These are phyloP conservation scores for Rana temporaria DNA, from an alignment of 2,113 vertebrate genomes.

Conservation along the genomic window DNA sequence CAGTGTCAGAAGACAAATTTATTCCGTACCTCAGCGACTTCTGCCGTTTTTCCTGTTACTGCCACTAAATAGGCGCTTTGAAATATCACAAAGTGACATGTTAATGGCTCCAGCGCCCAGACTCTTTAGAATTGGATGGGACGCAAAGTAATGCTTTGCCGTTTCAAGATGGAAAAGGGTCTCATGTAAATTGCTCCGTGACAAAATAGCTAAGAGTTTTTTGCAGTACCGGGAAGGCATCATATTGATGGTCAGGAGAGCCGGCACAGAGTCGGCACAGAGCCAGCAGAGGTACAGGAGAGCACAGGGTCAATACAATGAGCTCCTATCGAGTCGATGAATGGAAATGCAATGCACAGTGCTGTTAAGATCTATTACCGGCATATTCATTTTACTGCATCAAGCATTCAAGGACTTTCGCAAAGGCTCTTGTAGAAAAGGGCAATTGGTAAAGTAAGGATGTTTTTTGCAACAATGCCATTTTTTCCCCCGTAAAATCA, in stretches of 20 bases:
- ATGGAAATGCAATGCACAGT: slow-evolving; percentile 12
- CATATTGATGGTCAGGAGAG: slow-evolving; percentile 7
- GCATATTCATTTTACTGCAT: background rate
- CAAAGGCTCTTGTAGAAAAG: too few relatives aligned
- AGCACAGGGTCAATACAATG: background rate
- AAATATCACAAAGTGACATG: slow-evolving; percentile 31
- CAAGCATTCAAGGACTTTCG: too few relatives aligned
- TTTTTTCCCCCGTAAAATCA: too few relatives aligned
- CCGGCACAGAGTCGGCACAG: background rate
- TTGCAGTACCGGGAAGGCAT: slow-evolving; percentile 14
- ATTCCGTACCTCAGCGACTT: slow-evolving; percentile 3
- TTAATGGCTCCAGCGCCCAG: slow-evolving; percentile 19
- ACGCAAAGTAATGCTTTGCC: slow-evolving; percentile 14
- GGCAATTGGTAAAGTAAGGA: too few relatives aligned
- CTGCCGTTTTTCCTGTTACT: slow-evolving; percentile 27
- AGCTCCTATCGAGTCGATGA: background rate
- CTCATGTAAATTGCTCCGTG: slow-evolving; percentile 13
- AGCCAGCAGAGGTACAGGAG: slow-evolving; percentile 9
- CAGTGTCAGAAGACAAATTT: slow-evolving; percentile 39
- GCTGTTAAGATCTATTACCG: slow-evolving; percentile 3
- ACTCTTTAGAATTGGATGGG: slow-evolving; percentile 19
- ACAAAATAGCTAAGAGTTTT: background rate
- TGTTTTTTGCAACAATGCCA: too few relatives aligned
- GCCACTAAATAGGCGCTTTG: slow-evolving; percentile 6
- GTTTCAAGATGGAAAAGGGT: slow-evolving; percentile 14